Base-by-base conservation (phyloP, 2,797 vertebrate species). In the Onychomys arenicola region DNA sequence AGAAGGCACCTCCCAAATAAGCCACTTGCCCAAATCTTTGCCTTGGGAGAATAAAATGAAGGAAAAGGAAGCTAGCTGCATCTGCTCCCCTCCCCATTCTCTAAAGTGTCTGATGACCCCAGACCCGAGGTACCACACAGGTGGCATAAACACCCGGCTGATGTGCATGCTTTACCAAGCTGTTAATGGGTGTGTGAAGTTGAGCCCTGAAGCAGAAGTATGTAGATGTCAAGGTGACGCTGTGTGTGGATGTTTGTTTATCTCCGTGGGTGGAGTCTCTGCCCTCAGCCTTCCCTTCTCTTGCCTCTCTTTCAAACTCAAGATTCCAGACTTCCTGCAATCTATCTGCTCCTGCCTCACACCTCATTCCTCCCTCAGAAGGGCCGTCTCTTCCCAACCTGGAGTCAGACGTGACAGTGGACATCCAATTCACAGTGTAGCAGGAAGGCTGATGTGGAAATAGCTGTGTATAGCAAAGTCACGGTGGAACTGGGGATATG, bases 61-160 rank as follows among this genome's bases (percentile, higher is more conserved):
- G 12, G 83, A 46, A 49, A 23, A 8, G 29, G 37, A 61, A 17
- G 25, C 37, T 49, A 32, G 9, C 6, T 5, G 32, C 27, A 49
- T 40, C 34, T 2, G 0, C 7, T 16, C 37, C 43, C 57, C 32
- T 4, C 32, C 19, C 21, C 40, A 1, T 5, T 40, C 46, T 80
- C 46, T 43, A 59, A 89, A 14, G 80, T 27, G 6, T 23, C 23
- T 2, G 21, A 9, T 37, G 25, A 21, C 16, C 49, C 34, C 59
- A 52, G 52, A 52, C 3, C 21, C 2, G 19, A 13, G 7, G 21
- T 11, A 25, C 81, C 40, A 0, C 6, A 4, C 13, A 29, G 21
- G 21, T 73, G 78, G 29, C 29, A 1, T 43, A 37, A 43, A 65
- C 8, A 19, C 61, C 49, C 3, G 0, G 0, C 34, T 46, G 2